Percentiles rank a stretch among this genome's conserved stretches.
Evolutionary conservation across 2,113 vertebrate genomes (phyloP).

Genomic region (Mugil cephalus): DNA sequence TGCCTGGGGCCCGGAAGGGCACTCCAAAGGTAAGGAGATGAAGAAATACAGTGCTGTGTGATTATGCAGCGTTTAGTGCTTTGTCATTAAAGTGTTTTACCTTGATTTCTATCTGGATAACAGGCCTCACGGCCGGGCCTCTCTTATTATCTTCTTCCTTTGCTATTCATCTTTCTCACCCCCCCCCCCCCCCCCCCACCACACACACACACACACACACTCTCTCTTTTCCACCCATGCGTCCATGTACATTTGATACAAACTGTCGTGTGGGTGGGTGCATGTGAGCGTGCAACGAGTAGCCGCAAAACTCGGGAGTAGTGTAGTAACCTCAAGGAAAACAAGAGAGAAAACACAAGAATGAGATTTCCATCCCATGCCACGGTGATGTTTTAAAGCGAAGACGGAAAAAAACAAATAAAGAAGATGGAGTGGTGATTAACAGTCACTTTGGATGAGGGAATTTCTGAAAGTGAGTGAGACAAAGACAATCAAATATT

Average conservation of each 20-base stretch:
- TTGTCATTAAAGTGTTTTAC: slow-evolving; percentile 44
- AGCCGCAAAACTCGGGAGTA: background rate
- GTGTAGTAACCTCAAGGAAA: background rate
- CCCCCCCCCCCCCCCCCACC: background rate
- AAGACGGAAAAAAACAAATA: no score
- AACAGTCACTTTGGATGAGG: no score
- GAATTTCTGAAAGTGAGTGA: no score
- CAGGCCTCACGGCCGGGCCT: slow-evolving; percentile 20
- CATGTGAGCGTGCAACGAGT: background rate
- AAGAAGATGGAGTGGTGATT: no score
- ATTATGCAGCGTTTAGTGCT: slow-evolving; percentile 48
- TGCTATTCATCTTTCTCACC: slow-evolving; percentile 41
- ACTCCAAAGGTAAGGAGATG: slow-evolving; percentile 44
- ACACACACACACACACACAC: slow-evolving; percentile 4
- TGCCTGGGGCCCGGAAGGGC: slow-evolving; percentile 37
- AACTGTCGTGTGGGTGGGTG: background rate
- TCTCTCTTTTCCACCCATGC: background rate
- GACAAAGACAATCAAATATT: no score
- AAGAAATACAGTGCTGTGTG: slow-evolving; percentile 28
- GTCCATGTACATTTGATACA: slow-evolving; percentile 19
- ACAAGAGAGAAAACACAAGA: background rate
- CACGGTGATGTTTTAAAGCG: no score
- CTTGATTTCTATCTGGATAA: slow-evolving; percentile 42
- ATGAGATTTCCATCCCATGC: background rate
- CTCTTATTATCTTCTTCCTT: slow-evolving; percentile 39